phyloP scores from a whole-genome alignment of 2,113 vertebrate species.

The Pomatorhinus ruficollis region DNA sequence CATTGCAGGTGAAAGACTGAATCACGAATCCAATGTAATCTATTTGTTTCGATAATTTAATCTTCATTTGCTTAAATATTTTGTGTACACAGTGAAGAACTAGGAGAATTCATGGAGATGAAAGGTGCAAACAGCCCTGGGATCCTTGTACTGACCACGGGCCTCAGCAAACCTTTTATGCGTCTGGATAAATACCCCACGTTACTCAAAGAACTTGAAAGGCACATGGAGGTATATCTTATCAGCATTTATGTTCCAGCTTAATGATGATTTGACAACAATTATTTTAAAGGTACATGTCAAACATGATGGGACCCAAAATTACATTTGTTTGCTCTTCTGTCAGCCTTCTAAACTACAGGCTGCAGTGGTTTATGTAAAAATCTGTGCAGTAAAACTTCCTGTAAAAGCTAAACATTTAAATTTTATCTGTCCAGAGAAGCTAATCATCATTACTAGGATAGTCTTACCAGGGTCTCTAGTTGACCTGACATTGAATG shows the following conservation, averaged over 20 bases:
- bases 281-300: constrained; percentile 68
- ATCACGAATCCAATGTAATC: neutral
- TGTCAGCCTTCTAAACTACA: neutral
- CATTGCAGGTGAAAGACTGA: neutral
- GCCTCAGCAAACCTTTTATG: constrained; percentile 99
- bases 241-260: constrained; percentile 61
- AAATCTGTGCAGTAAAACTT: neutral
- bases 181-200: constrained; percentile 97
- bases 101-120: constrained; percentile 96
- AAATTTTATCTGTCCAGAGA: neutral
- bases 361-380: constrained; percentile 1
- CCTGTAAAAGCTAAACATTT: neutral
- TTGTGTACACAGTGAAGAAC: constrained; percentile 81
- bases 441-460: neutral
- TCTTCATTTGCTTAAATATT: neutral
- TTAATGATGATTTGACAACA: constrained; percentile 65
- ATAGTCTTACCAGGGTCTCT: neutral
- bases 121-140: constrained; percentile 91
- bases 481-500: neutral
- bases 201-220: constrained; percentile 95
- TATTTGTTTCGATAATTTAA: neutral
- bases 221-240: constrained; percentile 95
- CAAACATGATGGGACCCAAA: constrained; percentile 36
- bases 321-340: neutral
- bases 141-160: constrained; percentile 93